Evolutionary conservation across 2,888 invertebrate species (phyloP), one percentile per base, ranked within the genome.

Genomic region (Tipula confusa): DNA sequence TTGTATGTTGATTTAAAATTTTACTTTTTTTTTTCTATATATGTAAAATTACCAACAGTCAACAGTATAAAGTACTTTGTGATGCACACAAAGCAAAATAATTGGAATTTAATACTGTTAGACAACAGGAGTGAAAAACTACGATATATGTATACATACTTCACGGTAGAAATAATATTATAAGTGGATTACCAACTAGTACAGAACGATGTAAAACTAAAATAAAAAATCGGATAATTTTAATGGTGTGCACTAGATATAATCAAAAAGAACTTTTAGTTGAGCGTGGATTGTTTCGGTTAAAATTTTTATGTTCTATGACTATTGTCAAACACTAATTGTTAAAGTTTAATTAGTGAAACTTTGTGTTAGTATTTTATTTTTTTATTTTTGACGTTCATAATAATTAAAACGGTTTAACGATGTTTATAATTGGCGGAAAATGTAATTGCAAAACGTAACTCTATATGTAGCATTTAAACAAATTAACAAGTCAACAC

Each of bases 61-160:
- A 43, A 64, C 64, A 18, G 24, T 24, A 24, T 64, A 24, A 64
- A 64, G 24, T 24, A 64, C 18, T 64, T 64, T 64, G 64, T 64
- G 43, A 43, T 24, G 2, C 24, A 64, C 24, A 64, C 64, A 64
- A 64, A 64, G 64, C 64, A 24, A 64, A 64, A 64, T 64, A 64
- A 64, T 64, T 64, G 64, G 64, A 64, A 64, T 64, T 64, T 64
- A 64, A 64, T 64, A 64, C 64, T 64, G 64, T 80, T 80, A 80
- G 29, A n/a, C 4, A 80, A 80, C 29, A 79, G 79, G 15, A 29
- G 15, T 80, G n/a, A n/a, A 80, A 80, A 29, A n/a, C n/a, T n/a
- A n/a, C n/a, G n/a, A n/a, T 79, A 79, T 79, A 79, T 79, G 28
- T 24, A n/a, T 79, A 79, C 11, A 79, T 28, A 79, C 13, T 13